These are phyloP conservation scores for Catocala sponsa DNA, from an alignment of 2,888 invertebrate species.

Conservation along the genomic window DNA sequence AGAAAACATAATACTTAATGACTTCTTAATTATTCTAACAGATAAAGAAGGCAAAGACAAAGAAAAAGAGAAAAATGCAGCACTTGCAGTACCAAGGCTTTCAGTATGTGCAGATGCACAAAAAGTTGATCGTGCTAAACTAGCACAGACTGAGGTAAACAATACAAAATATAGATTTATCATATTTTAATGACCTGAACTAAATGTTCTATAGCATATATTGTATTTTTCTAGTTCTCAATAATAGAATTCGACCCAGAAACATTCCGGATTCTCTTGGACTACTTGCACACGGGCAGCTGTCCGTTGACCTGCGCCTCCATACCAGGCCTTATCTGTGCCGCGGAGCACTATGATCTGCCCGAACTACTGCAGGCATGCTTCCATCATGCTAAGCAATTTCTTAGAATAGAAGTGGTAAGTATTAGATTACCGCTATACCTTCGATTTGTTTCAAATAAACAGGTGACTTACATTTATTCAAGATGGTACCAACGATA, in stretches of 20 bases:
- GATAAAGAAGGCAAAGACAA: slow-evolving; percentile 94
- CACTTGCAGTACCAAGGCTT: slow-evolving; percentile 94
- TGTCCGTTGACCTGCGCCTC: slow-evolving; percentile 97
- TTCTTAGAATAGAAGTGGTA: slow-evolving; percentile 96
- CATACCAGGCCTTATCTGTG: slow-evolving; percentile 97
- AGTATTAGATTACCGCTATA: slow-evolving; percentile 50
- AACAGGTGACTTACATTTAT: too few species aligned
- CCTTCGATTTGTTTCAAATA: background rate
- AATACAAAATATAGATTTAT: background rate
- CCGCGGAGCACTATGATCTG: slow-evolving; percentile 97
- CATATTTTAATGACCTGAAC: background rate
- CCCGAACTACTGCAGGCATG: slow-evolving; percentile 97
- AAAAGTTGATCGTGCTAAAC: slow-evolving; percentile 96
- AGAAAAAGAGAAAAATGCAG: slow-evolving; percentile 92
- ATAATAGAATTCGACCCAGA: slow-evolving; percentile 98
- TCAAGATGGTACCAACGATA: too few species aligned
- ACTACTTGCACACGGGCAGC: slow-evolving; percentile 97
- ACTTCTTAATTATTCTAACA: slow-evolving; percentile 62
- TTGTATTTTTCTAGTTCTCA: slow-evolving; percentile 90
- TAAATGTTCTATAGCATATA: background rate
- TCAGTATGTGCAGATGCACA: slow-evolving; percentile 98
- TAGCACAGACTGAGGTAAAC: slow-evolving; percentile 95
- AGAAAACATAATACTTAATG: background rate
- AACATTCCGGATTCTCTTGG: slow-evolving; percentile 96
- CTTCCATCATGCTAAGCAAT: slow-evolving; percentile 98